These are phyloP conservation scores for Chrysaora quinquecirrha DNA, from an alignment of 30 jellyfish, hydroid and myxozoan genomes.

Conservation along the genomic window DNA sequence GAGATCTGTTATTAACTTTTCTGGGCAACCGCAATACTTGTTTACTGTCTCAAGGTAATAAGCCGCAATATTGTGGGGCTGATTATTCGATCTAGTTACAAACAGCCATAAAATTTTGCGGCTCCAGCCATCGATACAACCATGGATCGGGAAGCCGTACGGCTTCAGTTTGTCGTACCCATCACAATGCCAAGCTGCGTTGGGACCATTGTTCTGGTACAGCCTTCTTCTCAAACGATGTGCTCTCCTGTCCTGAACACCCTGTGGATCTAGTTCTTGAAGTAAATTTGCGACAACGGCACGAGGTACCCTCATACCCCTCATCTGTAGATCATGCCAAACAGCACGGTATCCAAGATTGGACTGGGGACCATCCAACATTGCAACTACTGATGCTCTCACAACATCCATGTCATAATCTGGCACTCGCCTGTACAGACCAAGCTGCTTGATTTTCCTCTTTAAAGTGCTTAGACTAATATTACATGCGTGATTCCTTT, in stretches of 20 bases:
- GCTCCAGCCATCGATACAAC: too few relatives aligned
- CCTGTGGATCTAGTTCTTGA: conserved; percentile 12
- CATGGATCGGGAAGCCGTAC: too few relatives aligned
- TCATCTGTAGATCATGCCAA: conserved; percentile 21
- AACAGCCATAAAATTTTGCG: not conserved
- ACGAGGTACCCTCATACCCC: conserved; percentile 31
- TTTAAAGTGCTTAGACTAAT: too few relatives aligned
- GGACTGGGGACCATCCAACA: conserved; percentile 26
- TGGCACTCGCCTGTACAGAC: too few relatives aligned
- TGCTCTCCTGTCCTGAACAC: conserved; percentile 21
- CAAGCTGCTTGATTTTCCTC: too few relatives aligned
- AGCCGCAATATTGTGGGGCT: not conserved
- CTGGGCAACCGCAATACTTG: not conserved
- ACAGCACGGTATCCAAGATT: conserved; percentile 23
- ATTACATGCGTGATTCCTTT: too few relatives aligned
- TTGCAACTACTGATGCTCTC: not conserved
- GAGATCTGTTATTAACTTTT: too few relatives aligned
- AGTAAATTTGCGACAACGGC: conserved; percentile 13
- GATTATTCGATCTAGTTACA: not conserved
- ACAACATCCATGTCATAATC: too few relatives aligned
- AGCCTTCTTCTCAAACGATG: too few relatives aligned
- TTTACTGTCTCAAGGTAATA: not conserved
- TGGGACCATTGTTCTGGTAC: not conserved
- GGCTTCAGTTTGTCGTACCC: not conserved
- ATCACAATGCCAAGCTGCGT: not conserved